Base-by-base conservation (phyloP, 2,797 vertebrate genomes). In the Pachyuromys duprasi region DNA sequence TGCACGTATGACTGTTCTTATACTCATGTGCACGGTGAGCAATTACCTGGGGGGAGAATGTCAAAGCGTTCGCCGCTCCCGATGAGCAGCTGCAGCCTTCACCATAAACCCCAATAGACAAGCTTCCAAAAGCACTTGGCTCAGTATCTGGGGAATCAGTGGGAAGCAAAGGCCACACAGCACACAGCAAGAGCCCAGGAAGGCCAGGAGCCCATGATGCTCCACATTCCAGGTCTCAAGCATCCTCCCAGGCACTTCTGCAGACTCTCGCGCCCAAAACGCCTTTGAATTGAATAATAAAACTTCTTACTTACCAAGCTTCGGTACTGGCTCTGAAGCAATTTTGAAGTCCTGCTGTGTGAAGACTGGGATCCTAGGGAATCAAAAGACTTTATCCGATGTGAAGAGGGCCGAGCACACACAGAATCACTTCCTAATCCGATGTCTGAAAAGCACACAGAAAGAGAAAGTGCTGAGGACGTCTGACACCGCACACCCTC, bases 341-440 rank as follows among this genome's bases (percentile, higher is more conserved):
- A 98, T 98, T 99, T 99, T 97, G 99, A 99, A 97, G 99, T 99
- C 97, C 99, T 99, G 65, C 99, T 98, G 94, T 99, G 99, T 42
- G 98, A 98, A 97, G 99, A 98, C 97, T 99, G 99, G 79, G 99
- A 99, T 97, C 99, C 99, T 97, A 99, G 98, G 4, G 99, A 99
- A 98, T 99, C 99, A 9, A 99, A 99, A 0, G 99, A 99, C 98
- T 99, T 99, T 98, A 99, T 99, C 93, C 99, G 99, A 93, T 99
- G 99, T 95, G 99, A 99, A 24, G 99, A 99, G 69, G 99, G 99
- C 79, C 99, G 99, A 74, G 99, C 98, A 2, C 99, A 99, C 98
- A 99, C 99, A 17, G 99, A 99, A 97, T 99, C 99, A 90, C 99
- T 99, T 96, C 99, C 99, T 96, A 99, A 99, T 49, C 99, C 99